Conservation (phyloP, 2,888 invertebrate genomes). For the Didymodactylos carnosus region DNA sequence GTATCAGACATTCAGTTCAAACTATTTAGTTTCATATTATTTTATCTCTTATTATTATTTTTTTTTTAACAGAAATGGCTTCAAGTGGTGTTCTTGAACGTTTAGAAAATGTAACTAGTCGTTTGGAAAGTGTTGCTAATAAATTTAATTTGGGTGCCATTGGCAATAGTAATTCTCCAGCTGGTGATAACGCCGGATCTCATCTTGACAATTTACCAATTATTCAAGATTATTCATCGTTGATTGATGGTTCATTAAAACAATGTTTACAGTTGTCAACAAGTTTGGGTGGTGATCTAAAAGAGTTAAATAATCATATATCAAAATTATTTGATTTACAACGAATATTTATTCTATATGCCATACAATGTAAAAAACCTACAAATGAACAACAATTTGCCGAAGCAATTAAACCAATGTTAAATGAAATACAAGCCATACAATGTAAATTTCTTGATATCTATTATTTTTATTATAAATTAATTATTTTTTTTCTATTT, state of each 20-base stretch:
- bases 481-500: neutral
- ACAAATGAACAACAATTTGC: neutral
- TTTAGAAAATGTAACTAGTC: neutral
- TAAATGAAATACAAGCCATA: constrained; percentile 6
- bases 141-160: neutral
- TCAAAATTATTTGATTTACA: neutral
- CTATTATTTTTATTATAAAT: neutral
- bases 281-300: constrained; percentile 8
- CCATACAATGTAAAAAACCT: constrained; percentile 5
- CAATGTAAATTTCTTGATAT: neutral
- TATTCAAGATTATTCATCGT: neutral
- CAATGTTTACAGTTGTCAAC: neutral
- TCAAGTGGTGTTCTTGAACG: too few relatives aligned
- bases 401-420: neutral
- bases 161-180: neutral
- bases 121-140: neutral
- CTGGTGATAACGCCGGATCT: neutral
- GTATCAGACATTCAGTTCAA: too few relatives aligned
- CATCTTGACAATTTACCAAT: neutral
- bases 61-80: too few relatives aligned
- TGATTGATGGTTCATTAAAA: neutral
- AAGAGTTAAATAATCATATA: neutral
- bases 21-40: too few relatives aligned
- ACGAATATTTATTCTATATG: constrained; percentile 2
- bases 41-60: too few relatives aligned